phyloP scores from a whole-genome alignment of 2,888 invertebrate genomes.

The Diaphora mendica region DNA sequence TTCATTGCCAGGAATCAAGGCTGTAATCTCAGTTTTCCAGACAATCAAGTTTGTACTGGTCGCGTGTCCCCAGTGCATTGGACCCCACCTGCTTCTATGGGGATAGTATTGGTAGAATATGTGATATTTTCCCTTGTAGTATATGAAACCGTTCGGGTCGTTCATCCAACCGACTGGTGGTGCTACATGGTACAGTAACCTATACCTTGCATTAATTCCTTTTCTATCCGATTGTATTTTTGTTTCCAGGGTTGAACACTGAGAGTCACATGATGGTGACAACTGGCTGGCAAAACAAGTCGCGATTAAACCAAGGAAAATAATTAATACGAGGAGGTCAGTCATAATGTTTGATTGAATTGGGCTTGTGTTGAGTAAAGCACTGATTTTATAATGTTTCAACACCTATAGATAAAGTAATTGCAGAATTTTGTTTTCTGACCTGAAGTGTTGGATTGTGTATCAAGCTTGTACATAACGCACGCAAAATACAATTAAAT shows the following conservation, averaged over 20 bases:
- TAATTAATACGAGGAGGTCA: background rate
- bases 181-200: background rate
- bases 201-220: background rate
- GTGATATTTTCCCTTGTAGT: conserved; percentile 70
- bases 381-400: background rate
- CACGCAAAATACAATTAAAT: background rate
- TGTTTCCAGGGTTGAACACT: conserved; percentile 5
- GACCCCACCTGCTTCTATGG: conserved; percentile 61
- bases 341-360: background rate
- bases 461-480: background rate
- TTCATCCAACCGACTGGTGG: conserved; percentile 59
- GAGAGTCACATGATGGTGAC: conserved; percentile 9
- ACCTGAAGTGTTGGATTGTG: no score
- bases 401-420: background rate
- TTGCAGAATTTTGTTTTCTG: conserved; percentile 15
- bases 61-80: conserved; percentile 84
- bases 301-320: conserved; percentile 5
- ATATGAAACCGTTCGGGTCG: conserved; percentile 78
- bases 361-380: no score
- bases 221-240: conserved; percentile 15
- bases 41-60: conserved; percentile 75
- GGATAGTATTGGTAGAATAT: conserved; percentile 84
- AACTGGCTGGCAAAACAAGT: background rate
- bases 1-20: background rate
- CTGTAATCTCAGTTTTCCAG: conserved; percentile 64